Percentiles rank a stretch among this genome's conserved stretches.
These are phyloP conservation scores for Crax fasciolata DNA, from an alignment of 2,797 vertebrate species.

Conservation along the genomic window DNA sequence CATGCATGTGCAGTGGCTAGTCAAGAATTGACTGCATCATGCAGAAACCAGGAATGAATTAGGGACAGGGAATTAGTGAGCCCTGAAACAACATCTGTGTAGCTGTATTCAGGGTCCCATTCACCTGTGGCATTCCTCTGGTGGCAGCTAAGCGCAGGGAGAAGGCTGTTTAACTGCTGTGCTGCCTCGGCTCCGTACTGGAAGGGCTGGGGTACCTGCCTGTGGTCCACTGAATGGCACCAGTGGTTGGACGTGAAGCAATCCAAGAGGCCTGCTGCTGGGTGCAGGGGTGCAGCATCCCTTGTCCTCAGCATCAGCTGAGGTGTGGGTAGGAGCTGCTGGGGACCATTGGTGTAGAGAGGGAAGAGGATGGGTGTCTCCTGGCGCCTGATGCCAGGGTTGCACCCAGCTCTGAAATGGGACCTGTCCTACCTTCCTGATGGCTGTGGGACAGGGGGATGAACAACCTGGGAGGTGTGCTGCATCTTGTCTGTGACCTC, in stretches of 20 bases:
- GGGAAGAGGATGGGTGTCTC: fast-evolving
- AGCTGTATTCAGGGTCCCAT: background rate
- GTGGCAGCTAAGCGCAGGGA: background rate
- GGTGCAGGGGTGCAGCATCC: background rate
- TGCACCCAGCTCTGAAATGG: background rate
- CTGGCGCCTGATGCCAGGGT: fast-evolving
- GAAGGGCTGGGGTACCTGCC: background rate
- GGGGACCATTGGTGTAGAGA: background rate
- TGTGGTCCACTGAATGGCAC: fast-evolving
- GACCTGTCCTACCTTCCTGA: background rate
- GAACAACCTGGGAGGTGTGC: background rate
- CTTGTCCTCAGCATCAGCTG: background rate
- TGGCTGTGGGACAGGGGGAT: background rate
- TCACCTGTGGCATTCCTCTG: background rate
- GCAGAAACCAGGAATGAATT: slow-evolving; percentile 41
- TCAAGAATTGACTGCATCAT: slow-evolving; percentile 39
- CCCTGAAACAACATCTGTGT: slow-evolving; percentile 16
- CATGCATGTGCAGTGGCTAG: background rate
- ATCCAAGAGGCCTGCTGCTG: background rate
- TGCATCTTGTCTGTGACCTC: background rate
- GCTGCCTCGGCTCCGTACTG: background rate
- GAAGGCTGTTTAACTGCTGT: background rate
- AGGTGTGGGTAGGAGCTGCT: background rate
- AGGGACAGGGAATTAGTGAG: background rate
- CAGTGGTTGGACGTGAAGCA: background rate